Conservation (phyloP, 2,888 invertebrate species). For the Scaptomyza caliginosa region DNA sequence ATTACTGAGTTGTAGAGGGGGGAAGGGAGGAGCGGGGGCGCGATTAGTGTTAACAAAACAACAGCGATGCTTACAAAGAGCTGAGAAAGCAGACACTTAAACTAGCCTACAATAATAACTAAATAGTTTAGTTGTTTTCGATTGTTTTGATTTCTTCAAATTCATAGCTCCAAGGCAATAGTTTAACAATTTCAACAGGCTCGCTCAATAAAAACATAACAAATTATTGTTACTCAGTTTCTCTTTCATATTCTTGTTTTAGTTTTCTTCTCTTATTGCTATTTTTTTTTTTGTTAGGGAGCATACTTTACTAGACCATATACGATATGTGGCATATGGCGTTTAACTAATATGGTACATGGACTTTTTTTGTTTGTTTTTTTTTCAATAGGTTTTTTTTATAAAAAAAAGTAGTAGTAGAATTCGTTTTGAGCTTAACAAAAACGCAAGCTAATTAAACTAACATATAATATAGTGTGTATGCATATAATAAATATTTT, state of each 20-base stretch:
- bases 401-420: constrained; percentile 66
- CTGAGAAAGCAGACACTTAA: constrained; percentile 45
- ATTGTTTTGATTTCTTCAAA: constrained; percentile 46
- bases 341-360: constrained; percentile 76
- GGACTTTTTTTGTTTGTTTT: constrained; percentile 43
- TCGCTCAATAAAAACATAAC: constrained; percentile 57
- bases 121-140: constrained; percentile 25
- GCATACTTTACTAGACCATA: constrained; percentile 43
- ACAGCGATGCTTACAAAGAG: constrained; percentile 64
- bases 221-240: constrained; percentile 42
- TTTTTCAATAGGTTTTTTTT: constrained; percentile 58
- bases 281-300: constrained; percentile 27
- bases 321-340: constrained; percentile 44
- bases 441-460: constrained; percentile 83
- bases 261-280: constrained; percentile 16
- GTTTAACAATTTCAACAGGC: constrained; percentile 69
- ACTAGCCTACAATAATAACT: constrained; percentile 48
- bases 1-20: constrained; percentile 47
- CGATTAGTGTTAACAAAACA: constrained; percentile 72
- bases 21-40: constrained; percentile 16
- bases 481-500: constrained; percentile 71
- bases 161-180: constrained; percentile 63
- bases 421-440: constrained; percentile 82
- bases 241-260: constrained; percentile 17
- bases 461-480: constrained; percentile 37